These are phyloP conservation scores for Cyclura pinguis DNA, from an alignment of 2,797 vertebrate species.

Conservation along the genomic window DNA sequence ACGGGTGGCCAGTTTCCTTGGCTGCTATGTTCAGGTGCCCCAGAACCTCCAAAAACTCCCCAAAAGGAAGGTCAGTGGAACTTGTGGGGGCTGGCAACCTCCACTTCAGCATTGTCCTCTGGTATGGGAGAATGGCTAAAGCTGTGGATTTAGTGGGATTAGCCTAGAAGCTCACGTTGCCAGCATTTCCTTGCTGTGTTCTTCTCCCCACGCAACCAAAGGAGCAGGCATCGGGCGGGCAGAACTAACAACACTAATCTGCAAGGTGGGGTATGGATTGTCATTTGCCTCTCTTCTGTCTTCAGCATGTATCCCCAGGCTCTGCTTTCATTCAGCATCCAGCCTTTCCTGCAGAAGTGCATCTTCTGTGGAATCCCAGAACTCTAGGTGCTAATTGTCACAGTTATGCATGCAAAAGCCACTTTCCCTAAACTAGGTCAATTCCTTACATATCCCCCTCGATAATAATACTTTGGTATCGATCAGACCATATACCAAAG, in stretches of 20 bases:
- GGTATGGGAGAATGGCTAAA: neutral
- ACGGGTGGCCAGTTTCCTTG: neutral
- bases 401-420: no score
- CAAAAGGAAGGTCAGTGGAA: neutral
- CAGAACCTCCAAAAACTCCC: neutral
- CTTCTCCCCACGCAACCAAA: slow-evolving; percentile 17
- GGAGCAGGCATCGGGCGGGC: neutral
- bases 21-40: neutral
- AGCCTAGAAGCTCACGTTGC: neutral
- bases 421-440: neutral
- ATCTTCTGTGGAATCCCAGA: neutral
- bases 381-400: neutral
- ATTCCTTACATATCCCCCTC: neutral
- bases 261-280: slow-evolving; percentile 17
- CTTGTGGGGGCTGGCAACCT: neutral
- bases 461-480: neutral
- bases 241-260: neutral
- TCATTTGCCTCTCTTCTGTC: neutral
- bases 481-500: neutral
- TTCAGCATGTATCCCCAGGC: neutral
- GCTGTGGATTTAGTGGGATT: no score
- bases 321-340: neutral
- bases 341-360: neutral
- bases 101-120: neutral
- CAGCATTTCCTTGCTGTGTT: slow-evolving; percentile 37